These are phyloP conservation scores for Neoarius graeffei DNA, from an alignment of 2,113 vertebrate species.

Conservation along the genomic window DNA sequence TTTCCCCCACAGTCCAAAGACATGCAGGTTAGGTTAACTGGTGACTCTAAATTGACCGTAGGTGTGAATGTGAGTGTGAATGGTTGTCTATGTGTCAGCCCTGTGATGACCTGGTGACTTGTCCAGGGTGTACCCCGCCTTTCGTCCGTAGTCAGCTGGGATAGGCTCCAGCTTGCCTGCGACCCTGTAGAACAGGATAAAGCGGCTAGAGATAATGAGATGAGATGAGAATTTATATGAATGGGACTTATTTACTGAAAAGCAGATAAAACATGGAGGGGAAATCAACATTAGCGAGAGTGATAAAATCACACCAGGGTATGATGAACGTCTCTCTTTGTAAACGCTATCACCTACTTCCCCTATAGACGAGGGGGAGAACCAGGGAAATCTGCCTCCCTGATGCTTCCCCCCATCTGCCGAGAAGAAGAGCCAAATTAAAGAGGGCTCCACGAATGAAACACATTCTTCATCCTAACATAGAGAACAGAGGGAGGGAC, in stretches of 20 bases:
- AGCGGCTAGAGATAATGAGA: no score
- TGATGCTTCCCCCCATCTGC: neutral
- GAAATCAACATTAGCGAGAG: neutral
- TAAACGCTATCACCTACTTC: neutral
- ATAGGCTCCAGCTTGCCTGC: no score
- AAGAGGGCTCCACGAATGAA: constrained; percentile 11
- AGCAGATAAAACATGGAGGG: neutral
- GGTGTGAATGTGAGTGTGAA: no score
- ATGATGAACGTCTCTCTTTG: neutral
- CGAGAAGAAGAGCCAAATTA: constrained; percentile 12
- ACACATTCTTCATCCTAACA: constrained; percentile 14
- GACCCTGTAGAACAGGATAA: no score
- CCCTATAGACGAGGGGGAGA: neutral
- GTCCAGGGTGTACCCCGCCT: no score
- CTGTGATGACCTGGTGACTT: no score
- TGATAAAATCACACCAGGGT: neutral
- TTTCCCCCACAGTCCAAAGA: no score
- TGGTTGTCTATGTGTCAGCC: no score
- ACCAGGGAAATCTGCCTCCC: neutral
- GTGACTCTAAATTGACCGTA: no score
- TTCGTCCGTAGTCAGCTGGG: no score
- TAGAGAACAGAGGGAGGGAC: constrained; percentile 5
- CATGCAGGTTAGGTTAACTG: no score
- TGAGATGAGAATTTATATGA: neutral
- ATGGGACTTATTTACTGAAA: neutral